Base-by-base conservation (phyloP, 2,888 invertebrate species). In the Drosophila suboccidentalis region DNA sequence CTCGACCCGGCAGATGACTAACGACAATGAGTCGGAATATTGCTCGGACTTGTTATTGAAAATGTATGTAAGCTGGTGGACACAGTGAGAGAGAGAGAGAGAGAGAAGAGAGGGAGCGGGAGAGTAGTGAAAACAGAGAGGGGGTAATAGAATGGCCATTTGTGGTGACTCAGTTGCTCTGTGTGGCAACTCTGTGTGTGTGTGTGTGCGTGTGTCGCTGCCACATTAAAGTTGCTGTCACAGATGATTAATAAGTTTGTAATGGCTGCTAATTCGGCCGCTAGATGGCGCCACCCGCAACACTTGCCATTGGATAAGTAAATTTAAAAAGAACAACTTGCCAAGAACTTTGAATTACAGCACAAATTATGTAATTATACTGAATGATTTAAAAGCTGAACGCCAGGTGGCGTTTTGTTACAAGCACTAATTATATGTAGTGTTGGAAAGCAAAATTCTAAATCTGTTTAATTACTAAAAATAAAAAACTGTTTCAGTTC, bases 201-300 rank as follows among this genome's bases (percentile, higher is more conserved):
- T 55, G 19, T 13, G 19, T 29, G 26, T 17, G n/a, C n/a, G 26
- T 53, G 4, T 39, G 34, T 15, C 11, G 13, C 22, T 51, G 13
- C 34, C 41, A 61, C 46, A 54, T 60, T 58, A 38, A 66, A 44
- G 51, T 39, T 44, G 41, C 68, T 61, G 46, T 46, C 60, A 75
- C 55, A 57, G 61, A 65, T 74, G 81, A 86, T 76, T 74, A 86
- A 83, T 86, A 66, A 62, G 67, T 76, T 75, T 66, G 60, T 85
- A 82, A 78, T 76, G 71, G 67, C 43, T 59, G 53, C 63, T 61
- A 66, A 68, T 62, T 43, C 17, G 29, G 8, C 26, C 60, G 60
- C 36, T 62, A 77, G 75, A 64, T 75, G 78, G 63, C 68, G 78
- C 64, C 15, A 17, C 50, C 11, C 6, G 8, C 1, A 15, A 3